A percentile compares a stretch with the other conserved stretches of the same genome.
Evolutionary conservation across 2,113 vertebrate species (phyloP).

Genomic region (Centropus bengalensis): DNA sequence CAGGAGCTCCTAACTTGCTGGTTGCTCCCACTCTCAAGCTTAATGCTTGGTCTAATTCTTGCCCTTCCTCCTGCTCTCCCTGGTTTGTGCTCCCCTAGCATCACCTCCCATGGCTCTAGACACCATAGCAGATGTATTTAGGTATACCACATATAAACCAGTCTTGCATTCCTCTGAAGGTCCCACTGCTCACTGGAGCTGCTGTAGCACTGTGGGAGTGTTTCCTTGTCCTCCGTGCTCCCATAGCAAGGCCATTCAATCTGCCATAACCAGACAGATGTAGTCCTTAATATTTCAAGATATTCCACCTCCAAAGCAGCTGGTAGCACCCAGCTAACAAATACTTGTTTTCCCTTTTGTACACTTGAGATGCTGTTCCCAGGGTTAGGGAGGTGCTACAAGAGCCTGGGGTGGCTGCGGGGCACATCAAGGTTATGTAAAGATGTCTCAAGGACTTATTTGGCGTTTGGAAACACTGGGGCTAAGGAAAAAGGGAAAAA

Average conservation of each 20-base stretch:
- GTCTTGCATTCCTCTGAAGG: not conserved
- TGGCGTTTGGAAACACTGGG: not conserved
- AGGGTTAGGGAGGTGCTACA: not conserved
- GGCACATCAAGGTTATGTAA: rapidly evolving
- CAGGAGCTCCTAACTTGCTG: not conserved
- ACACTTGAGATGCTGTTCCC: not conserved
- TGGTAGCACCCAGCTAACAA: not conserved
- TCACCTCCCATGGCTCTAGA: not conserved
- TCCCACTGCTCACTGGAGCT: not conserved
- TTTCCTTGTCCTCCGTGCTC: not conserved
- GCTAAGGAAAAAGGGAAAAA: not conserved
- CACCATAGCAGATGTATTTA: not conserved
- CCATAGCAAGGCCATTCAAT: not conserved
- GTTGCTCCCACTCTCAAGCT: not conserved
- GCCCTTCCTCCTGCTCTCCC: not conserved
- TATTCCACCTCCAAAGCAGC: not conserved
- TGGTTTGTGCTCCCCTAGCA: not conserved
- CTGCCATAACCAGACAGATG: not conserved
- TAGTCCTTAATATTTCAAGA: not conserved
- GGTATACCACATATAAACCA: not conserved
- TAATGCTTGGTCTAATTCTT: not conserved
- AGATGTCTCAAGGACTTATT: not conserved
- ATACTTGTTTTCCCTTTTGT: not conserved
- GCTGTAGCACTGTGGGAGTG: not conserved
- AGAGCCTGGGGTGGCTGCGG: not conserved